phyloP scores from a whole-genome alignment of 2,113 vertebrate genomes.

The Steatornis caripensis region DNA sequence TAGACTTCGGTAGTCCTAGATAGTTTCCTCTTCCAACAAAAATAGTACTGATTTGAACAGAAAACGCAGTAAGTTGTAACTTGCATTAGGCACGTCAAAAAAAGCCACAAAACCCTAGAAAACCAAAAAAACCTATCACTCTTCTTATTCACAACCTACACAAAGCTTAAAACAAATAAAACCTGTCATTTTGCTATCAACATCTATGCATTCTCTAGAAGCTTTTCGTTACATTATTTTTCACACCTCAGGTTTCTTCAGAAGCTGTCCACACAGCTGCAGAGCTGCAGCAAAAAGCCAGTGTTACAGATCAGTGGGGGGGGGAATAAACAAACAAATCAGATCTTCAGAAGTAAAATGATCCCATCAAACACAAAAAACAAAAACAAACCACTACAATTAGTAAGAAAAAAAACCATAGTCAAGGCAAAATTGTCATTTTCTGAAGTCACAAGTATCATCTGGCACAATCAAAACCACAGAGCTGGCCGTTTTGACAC shows the following conservation, averaged over 20 bases:
- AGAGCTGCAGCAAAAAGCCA: background rate
- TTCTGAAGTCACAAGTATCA: background rate
- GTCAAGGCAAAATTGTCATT: background rate
- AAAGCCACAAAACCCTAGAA: background rate
- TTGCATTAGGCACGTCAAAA: background rate
- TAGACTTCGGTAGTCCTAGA: background rate
- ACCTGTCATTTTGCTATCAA: background rate
- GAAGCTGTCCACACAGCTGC: background rate
- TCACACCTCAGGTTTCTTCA: background rate
- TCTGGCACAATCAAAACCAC: background rate
- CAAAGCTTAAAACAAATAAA: background rate
- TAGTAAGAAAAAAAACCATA: background rate
- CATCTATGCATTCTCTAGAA: background rate
- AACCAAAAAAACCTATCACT: background rate
- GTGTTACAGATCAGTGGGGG: rapidly evolving
- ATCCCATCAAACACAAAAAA: background rate
- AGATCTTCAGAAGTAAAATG: background rate
- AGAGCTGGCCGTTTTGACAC: background rate
- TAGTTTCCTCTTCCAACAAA: background rate
- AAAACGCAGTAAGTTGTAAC: background rate
- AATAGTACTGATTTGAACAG: background rate
- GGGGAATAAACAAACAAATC: too few species aligned
- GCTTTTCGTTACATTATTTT: background rate
- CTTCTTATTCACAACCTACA: background rate
- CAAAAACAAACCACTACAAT: background rate